A percentile compares a stretch with the other conserved stretches of the same genome.
Evolutionary conservation across 2,888 invertebrate genomes (phyloP).

Genomic region (Sepioteuthis lessoniana): DNA sequence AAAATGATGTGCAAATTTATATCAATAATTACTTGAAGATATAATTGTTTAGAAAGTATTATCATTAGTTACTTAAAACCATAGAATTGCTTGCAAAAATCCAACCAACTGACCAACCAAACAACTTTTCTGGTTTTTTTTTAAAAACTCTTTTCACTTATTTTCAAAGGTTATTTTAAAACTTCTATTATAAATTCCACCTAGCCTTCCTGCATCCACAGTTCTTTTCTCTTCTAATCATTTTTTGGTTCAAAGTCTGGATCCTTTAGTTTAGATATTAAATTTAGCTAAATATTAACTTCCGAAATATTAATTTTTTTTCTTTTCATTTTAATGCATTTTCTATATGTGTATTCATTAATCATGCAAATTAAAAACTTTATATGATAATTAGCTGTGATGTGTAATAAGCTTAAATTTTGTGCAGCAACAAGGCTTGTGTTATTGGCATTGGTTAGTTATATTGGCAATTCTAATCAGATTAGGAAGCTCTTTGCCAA

Average conservation of each 20-base stretch:
- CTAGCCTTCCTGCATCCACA: not conserved
- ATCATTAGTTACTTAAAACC: no score
- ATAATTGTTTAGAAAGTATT: no score
- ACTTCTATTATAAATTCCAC: not conserved
- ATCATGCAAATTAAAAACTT: not conserved
- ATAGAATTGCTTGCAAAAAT: no score
- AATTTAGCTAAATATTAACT: not conserved
- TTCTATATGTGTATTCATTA: not conserved
- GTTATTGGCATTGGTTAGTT: not conserved
- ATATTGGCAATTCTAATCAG: not conserved
- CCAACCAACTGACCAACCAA: no score
- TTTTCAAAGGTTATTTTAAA: not conserved
- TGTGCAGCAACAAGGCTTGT: not conserved
- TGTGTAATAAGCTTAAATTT: conserved; percentile 8
- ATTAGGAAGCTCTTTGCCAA: not conserved
- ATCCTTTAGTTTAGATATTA: not conserved
- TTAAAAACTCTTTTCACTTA: not conserved
- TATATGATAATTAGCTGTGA: not conserved
- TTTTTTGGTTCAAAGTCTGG: not conserved
- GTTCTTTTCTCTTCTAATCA: not conserved
- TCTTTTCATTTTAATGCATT: not conserved
- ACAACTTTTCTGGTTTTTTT: not conserved
- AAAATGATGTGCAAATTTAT: no score
- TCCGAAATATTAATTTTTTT: not conserved
- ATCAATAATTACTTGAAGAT: no score